Evolutionary conservation across 2,113 vertebrate genomes (phyloP).

Genomic region (Trinectes maculatus): DNA sequence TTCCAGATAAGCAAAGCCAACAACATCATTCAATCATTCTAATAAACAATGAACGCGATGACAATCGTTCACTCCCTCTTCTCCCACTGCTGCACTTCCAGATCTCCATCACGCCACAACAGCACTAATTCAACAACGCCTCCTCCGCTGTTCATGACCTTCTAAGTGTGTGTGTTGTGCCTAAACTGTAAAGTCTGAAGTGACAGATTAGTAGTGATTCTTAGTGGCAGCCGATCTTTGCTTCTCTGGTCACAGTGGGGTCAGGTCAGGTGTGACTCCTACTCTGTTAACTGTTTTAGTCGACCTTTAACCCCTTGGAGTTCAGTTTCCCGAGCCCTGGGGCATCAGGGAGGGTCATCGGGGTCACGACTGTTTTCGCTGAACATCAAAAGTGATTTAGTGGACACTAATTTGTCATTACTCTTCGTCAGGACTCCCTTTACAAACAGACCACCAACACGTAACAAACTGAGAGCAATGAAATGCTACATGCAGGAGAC

Average conservation of each 20-base stretch:
- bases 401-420: slow-evolving; percentile 68
- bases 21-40: background rate
- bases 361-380: slow-evolving; percentile 75
- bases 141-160: slow-evolving; percentile 8
- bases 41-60: background rate
- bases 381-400: slow-evolving; percentile 73
- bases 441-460: slow-evolving; percentile 12
- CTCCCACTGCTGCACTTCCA: slow-evolving; percentile 4
- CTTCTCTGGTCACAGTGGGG: slow-evolving; percentile 51
- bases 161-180: background rate
- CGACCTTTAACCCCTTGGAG: slow-evolving; percentile 65
- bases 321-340: slow-evolving; percentile 37
- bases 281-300: slow-evolving; percentile 66
- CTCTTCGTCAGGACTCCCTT: slow-evolving; percentile 65
- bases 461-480: slow-evolving; percentile 14
- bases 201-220: slow-evolving; percentile 59
- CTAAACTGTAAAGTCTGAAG: slow-evolving; percentile 27
- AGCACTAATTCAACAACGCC: background rate
- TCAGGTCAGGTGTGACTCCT: slow-evolving; percentile 59
- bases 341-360: slow-evolving; percentile 41
- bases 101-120: background rate
- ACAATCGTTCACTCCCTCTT: background rate
- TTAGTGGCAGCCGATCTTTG: slow-evolving; percentile 38
- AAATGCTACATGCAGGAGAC: slow-evolving; percentile 27
- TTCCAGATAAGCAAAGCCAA: background rate